A percentile compares a stretch with the other conserved stretches of the same genome.
Conservation (phyloP, 2,113 vertebrate species). For the Seriola dumerili region DNA sequence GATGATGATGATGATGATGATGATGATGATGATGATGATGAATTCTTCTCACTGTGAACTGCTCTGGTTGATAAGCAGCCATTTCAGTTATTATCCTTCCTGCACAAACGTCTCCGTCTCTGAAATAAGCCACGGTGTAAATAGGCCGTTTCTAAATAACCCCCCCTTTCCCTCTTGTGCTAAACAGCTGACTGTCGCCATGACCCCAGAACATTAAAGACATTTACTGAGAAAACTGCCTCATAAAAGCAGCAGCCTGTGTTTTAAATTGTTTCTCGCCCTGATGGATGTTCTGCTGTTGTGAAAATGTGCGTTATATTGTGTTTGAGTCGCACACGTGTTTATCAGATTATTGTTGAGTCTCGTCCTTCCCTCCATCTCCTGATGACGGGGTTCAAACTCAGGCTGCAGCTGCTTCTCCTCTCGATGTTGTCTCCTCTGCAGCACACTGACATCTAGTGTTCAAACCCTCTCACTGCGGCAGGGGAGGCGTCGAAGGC, state of each 20-base stretch:
- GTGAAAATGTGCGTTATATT: neutral
- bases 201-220: neutral
- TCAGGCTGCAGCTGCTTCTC: slow-evolving; percentile 37
- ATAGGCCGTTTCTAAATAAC: neutral
- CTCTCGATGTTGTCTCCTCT: slow-evolving; percentile 18
- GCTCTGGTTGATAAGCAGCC: slow-evolving; percentile 2
- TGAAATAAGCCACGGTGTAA: neutral
- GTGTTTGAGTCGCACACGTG: neutral
- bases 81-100: slow-evolving; percentile 2
- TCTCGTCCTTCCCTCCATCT: neutral
- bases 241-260: neutral
- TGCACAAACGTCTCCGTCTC: neutral
- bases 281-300: neutral
- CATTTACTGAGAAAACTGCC: neutral
- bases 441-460: slow-evolving; percentile 75
- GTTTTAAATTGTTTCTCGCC: neutral
- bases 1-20: neutral
- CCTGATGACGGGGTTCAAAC: slow-evolving; percentile 53
- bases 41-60: neutral
- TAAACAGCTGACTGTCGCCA: neutral
- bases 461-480: slow-evolving; percentile 35
- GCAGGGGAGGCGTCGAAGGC: neutral
- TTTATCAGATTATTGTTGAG: slow-evolving; percentile 4
- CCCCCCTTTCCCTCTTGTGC: neutral
- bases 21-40: no score